Evolutionary conservation across 1,140 invertebrate species (phyloP).

Genomic region (Bombyx mori): DNA sequence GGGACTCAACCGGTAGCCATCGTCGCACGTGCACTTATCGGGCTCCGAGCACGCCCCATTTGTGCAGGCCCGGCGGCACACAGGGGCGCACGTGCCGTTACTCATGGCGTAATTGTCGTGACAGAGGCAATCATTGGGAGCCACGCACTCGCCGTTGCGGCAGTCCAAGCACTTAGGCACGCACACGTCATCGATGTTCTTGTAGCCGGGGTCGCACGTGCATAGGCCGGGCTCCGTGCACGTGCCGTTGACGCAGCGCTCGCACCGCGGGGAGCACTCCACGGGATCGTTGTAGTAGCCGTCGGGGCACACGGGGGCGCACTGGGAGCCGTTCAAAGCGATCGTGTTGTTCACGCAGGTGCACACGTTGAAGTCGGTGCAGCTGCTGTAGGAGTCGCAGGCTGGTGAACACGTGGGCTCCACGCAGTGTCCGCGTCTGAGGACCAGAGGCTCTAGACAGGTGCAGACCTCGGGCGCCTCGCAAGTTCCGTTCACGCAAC

Average conservation of each 20-base stretch:
- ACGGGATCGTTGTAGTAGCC: conserved; percentile 5
- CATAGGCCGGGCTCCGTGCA: conserved; percentile 27
- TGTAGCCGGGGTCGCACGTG: conserved; percentile 28
- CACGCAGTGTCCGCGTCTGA: conserved; percentile 44
- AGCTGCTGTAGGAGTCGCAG: conserved; percentile 56
- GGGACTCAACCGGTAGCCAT: background rate
- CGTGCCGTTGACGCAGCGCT: conserved; percentile 46
- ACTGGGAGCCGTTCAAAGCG: conserved; percentile 14
- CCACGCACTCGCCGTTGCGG: conserved; percentile 26
- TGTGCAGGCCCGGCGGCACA: conserved; percentile 45
- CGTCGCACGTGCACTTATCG: conserved; percentile 31
- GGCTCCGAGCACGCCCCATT: conserved; percentile 25
- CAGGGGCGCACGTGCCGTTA: conserved; percentile 10
- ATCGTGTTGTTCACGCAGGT: conserved; percentile 14
- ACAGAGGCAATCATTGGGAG: conserved; percentile 31
- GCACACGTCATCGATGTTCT: conserved; percentile 15
- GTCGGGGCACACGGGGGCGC: conserved; percentile 5
- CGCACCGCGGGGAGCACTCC: conserved; percentile 36
- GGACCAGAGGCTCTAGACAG: conserved; percentile 38
- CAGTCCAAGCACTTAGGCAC: conserved; percentile 44
- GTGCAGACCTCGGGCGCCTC: conserved; percentile 67
- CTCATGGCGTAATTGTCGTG: conserved; percentile 19
- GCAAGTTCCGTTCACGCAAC: conserved; percentile 72
- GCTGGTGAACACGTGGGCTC: conserved; percentile 49
- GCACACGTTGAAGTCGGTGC: conserved; percentile 12